These are phyloP conservation scores for Spilogale gracilis DNA, from an alignment of 2,113 vertebrate genomes.

Conservation along the genomic window DNA sequence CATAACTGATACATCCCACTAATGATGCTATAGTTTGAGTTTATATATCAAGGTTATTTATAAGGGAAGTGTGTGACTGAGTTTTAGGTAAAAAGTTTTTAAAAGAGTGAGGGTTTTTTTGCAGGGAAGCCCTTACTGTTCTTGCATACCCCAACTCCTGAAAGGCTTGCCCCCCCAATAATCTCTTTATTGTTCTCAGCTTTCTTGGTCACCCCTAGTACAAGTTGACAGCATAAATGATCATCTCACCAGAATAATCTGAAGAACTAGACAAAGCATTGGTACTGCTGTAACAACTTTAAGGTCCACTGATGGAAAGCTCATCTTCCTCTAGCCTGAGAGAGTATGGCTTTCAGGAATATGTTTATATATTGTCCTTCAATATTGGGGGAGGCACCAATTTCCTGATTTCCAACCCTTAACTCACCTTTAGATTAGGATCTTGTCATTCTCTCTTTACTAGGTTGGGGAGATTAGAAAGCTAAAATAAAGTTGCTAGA, in stretches of 20 bases:
- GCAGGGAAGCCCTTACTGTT: not conserved
- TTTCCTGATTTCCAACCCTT: not conserved
- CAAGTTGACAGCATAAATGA: not conserved
- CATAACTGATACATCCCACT: not conserved
- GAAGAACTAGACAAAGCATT: not conserved
- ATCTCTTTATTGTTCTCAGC: not conserved
- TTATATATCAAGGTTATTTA: not conserved
- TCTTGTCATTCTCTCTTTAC: not conserved
- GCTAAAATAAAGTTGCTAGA: not conserved
- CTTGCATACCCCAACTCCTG: not conserved
- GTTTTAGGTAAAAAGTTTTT: not conserved
- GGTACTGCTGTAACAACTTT: not conserved
- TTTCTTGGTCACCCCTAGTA: not conserved
- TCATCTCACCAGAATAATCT: not conserved
- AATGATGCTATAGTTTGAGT: not conserved
- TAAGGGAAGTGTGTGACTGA: not conserved
- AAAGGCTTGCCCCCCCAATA: not conserved
- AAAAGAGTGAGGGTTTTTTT: not conserved
- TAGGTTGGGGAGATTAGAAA: not conserved
- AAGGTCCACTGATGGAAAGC: not conserved
- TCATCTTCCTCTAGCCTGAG: not conserved
- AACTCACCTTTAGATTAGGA: not conserved
- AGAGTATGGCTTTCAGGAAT: not conserved
- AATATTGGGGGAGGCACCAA: fast-evolving
- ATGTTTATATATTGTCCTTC: not conserved